These are phyloP conservation scores for Fragum sueziense DNA, from an alignment of 2,888 invertebrate genomes.

Conservation along the genomic window DNA sequence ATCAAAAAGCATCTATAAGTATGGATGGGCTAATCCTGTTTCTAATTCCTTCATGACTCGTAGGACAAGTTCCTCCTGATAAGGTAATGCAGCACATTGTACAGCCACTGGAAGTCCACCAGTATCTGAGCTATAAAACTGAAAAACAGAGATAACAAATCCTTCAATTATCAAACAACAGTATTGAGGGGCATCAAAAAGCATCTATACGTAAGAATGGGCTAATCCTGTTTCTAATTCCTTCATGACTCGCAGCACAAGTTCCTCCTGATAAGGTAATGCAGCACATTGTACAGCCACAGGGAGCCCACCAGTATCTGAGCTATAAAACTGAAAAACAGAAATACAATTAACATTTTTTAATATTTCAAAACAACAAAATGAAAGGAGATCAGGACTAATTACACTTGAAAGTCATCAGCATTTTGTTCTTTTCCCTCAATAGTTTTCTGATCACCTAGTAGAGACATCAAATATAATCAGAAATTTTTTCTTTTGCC, in stretches of 20 bases:
- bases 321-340: conserved; percentile 57
- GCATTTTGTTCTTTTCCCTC: conserved; percentile 7
- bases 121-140: conserved; percentile 55
- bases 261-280: conserved; percentile 82
- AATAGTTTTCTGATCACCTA: not conserved
- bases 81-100: conserved; percentile 82
- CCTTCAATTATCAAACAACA: too few species aligned
- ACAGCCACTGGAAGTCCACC: conserved; percentile 81
- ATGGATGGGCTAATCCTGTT: conserved; percentile 53
- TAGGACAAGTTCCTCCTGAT: conserved; percentile 82
- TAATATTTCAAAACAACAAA: too few species aligned
- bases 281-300: conserved; percentile 82
- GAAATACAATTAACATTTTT: too few species aligned
- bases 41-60: conserved; percentile 82
- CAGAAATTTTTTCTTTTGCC: too few species aligned
- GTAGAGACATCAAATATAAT: too few species aligned
- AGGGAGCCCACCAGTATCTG: conserved; percentile 77
- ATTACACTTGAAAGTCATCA: not conserved
- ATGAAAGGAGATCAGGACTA: too few species aligned
- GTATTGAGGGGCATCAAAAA: too few species aligned
- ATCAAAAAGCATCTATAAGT: too few species aligned
- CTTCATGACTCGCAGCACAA: conserved; percentile 81
- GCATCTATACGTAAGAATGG: too few species aligned
- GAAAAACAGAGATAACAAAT: too few species aligned
- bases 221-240: conserved; percentile 76